Percentiles rank a stretch among this genome's conserved stretches.
These are phyloP conservation scores for Scolopax rusticola DNA, from an alignment of 2,797 vertebrate species.

Conservation along the genomic window DNA sequence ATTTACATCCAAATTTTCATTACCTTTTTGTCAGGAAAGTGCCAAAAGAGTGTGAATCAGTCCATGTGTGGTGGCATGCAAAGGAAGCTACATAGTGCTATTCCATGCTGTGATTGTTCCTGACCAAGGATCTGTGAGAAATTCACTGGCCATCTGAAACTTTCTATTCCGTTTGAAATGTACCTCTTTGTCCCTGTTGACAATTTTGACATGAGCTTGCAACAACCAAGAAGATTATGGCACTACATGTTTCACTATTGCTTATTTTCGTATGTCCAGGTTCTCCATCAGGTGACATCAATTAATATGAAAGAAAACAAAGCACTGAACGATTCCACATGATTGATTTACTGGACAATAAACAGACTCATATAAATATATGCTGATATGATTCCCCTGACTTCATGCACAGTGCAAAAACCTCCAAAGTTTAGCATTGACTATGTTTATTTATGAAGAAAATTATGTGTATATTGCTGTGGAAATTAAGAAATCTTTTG, in stretches of 20 bases:
- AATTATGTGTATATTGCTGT: not conserved
- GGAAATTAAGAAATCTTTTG: not conserved
- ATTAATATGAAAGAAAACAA: not conserved
- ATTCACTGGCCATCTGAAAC: not conserved
- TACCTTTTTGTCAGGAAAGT: not conserved
- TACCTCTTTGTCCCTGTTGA: not conserved
- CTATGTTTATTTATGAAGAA: not conserved
- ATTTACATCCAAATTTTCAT: not conserved
- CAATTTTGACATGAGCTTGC: not conserved
- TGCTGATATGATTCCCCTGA: not conserved
- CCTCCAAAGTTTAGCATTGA: not conserved
- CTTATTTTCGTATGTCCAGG: not conserved
- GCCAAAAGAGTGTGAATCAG: fast-evolving
- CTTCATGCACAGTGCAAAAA: not conserved
- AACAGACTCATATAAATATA: not conserved
- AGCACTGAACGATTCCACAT: not conserved
- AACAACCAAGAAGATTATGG: not conserved
- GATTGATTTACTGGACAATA: not conserved
- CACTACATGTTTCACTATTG: not conserved
- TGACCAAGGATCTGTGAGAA: not conserved
- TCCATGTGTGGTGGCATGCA: not conserved
- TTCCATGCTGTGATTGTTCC: not conserved
- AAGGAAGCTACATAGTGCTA: not conserved
- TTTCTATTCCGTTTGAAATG: not conserved
- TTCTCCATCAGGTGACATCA: not conserved